phyloP scores from a whole-genome alignment of 2,888 invertebrate genomes.

The Blastobasis adustella region DNA sequence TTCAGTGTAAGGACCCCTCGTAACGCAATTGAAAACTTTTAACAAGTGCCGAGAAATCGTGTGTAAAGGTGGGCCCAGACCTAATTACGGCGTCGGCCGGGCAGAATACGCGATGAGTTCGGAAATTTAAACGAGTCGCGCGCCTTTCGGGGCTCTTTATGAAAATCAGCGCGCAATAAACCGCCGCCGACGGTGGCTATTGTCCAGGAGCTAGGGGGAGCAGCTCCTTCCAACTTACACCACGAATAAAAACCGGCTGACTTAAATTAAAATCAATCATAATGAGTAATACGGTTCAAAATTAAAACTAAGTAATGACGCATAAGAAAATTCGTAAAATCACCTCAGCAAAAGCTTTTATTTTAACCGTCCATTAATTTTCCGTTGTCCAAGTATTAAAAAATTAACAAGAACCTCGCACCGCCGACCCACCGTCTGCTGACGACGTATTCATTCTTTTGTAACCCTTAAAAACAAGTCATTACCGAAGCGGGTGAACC shows the following conservation, averaged over 20 bases:
- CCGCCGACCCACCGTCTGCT: conserved; percentile 52
- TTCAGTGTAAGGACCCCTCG: conserved; percentile 62
- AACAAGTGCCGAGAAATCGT: conserved; percentile 73
- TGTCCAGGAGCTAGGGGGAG: too few relatives aligned
- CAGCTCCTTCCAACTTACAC: too few relatives aligned
- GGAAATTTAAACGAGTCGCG: conserved; percentile 51
- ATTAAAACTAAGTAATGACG: too few relatives aligned
- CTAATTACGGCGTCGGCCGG: conserved; percentile 58
- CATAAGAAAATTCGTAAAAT: too few relatives aligned
- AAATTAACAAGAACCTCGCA: conserved; percentile 57
- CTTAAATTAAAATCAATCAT: too few relatives aligned
- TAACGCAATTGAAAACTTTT: conserved; percentile 75
- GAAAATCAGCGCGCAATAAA: conserved; percentile 40
- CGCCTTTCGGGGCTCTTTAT: conserved; percentile 32
- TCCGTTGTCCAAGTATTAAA: conserved; percentile 42
- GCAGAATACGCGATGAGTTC: conserved; percentile 64
- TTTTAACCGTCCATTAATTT: conserved; percentile 55
- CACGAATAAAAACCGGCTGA: too few relatives aligned
- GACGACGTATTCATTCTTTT: conserved; percentile 69
- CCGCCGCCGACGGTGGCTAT: too few relatives aligned
- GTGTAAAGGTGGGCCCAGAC: conserved; percentile 68
- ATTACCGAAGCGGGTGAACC: conserved; percentile 68
- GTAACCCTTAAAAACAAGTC: conserved; percentile 74
- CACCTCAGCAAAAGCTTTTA: too few relatives aligned
- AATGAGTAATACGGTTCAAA: too few relatives aligned